Percentiles rank a stretch among this genome's conserved stretches.
These are phyloP conservation scores for Herminia tarsipennalis DNA, from an alignment of 2,888 invertebrate species.

Conservation along the genomic window DNA sequence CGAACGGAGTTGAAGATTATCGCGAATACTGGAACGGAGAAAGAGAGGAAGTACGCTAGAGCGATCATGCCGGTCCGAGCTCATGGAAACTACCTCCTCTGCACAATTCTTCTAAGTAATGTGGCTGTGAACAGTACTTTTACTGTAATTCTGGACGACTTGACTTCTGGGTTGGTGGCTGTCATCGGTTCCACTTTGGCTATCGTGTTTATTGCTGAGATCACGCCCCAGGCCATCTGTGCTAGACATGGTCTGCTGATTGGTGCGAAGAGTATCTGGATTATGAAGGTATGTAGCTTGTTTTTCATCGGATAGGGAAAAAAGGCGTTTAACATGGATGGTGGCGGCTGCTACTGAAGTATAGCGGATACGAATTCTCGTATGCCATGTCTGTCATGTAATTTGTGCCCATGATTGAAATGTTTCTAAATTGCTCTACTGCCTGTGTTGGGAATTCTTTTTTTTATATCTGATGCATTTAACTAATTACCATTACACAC, in stretches of 20 bases:
- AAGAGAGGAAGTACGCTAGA: constrained; percentile 93
- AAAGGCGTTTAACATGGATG: too few relatives aligned
- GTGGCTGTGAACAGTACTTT: constrained; percentile 98
- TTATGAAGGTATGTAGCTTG: constrained; percentile 86
- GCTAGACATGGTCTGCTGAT: constrained; percentile 97
- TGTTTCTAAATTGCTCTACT: too few relatives aligned
- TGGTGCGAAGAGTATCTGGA: constrained; percentile 97
- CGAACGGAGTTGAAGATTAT: constrained; percentile 98
- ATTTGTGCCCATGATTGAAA: too few relatives aligned
- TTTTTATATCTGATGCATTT: too few relatives aligned
- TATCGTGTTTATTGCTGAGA: constrained; percentile 99
- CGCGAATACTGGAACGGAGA: constrained; percentile 95
- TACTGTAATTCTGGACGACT: constrained; percentile 97
- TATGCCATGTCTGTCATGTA: too few relatives aligned
- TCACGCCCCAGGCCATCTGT: constrained; percentile 98
- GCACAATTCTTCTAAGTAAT: constrained; percentile 92
- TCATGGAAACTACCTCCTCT: constrained; percentile 97
- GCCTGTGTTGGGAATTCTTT: too few relatives aligned
- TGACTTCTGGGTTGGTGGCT: constrained; percentile 96
- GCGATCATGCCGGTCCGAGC: constrained; percentile 96
- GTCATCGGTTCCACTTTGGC: constrained; percentile 96
- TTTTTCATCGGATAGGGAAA: background rate
- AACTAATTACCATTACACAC: too few relatives aligned
- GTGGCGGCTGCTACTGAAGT: too few relatives aligned
- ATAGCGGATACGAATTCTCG: too few relatives aligned